Percentiles rank a stretch among this genome's conserved stretches.
These are phyloP conservation scores for Leptoteleia sp. DNA, from an alignment of 1,140 invertebrate species.

Conservation along the genomic window DNA sequence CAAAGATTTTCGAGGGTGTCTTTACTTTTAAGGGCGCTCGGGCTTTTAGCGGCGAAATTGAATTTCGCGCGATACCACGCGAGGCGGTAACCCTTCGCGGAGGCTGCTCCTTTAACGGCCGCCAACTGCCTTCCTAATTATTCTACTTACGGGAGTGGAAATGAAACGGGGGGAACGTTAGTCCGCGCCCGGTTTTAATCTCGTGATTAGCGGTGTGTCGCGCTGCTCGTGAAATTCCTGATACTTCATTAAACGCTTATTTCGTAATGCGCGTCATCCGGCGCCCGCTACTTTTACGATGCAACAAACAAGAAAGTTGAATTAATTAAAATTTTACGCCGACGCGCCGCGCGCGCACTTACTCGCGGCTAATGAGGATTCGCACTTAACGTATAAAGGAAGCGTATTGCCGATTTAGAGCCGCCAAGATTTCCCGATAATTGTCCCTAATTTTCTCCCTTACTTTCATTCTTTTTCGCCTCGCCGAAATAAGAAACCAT, in stretches of 20 bases:
- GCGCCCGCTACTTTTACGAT: constrained; percentile 35
- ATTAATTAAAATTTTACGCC: constrained; percentile 44
- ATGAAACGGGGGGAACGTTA: constrained; percentile 58
- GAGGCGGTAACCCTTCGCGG: constrained; percentile 43
- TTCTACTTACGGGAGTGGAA: constrained; percentile 63
- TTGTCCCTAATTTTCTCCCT: too few relatives aligned
- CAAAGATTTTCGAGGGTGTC: constrained; percentile 62
- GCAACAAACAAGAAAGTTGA: constrained; percentile 49
- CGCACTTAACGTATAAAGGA: constrained; percentile 47
- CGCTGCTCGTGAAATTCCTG: constrained; percentile 26
- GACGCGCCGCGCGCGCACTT: constrained; percentile 15
- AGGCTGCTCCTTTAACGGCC: constrained; percentile 56
- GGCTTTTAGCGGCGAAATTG: constrained; percentile 72
- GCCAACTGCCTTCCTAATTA: constrained; percentile 63
- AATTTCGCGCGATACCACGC: constrained; percentile 67
- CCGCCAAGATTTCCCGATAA: constrained; percentile 18
- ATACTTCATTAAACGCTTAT: constrained; percentile 60
- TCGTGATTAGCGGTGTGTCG: constrained; percentile 61
- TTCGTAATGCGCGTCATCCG: constrained; percentile 13
- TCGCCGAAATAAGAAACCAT: too few relatives aligned
- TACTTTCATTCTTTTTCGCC: too few relatives aligned
- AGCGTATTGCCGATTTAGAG: constrained; percentile 6
- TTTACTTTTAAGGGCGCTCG: constrained; percentile 62
- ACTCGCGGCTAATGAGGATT: constrained; percentile 26
- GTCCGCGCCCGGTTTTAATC: constrained; percentile 54